Evolutionary conservation across 2,888 invertebrate genomes (phyloP).

Genomic region (Urechis unicinctus): DNA sequence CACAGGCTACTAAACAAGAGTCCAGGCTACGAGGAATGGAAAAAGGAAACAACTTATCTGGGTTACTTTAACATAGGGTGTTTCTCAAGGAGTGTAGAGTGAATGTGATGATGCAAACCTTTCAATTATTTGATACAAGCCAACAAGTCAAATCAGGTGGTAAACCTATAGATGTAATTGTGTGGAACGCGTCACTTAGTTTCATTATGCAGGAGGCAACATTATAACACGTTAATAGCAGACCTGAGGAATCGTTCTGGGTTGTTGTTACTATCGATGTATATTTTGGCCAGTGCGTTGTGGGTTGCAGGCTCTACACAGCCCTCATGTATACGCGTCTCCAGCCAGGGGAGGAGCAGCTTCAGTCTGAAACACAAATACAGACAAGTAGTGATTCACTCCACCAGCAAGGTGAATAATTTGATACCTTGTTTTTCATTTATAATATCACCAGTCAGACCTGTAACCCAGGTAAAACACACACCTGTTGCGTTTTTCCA

Average conservation of each 20-base stretch:
- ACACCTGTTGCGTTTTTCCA: constrained; percentile 55
- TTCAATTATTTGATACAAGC: too few species aligned
- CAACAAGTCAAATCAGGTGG: too few species aligned
- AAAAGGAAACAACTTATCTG: background rate
- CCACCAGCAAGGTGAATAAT: too few species aligned
- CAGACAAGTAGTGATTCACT: background rate
- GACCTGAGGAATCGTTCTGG: constrained; percentile 83
- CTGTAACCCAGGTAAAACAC: background rate
- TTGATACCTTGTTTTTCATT: too few species aligned
- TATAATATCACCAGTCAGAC: too few species aligned
- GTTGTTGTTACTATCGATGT: constrained; percentile 99
- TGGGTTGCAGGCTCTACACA: constrained; percentile 96
- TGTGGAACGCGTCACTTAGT: too few species aligned
- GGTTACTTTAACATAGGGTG: too few species aligned
- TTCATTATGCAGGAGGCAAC: too few species aligned
- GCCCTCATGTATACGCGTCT: constrained; percentile 94
- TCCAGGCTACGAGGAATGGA: background rate
- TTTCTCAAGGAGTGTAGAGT: too few species aligned
- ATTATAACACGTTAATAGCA: background rate
- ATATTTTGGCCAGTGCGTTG: constrained; percentile 98
- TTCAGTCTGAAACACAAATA: constrained; percentile 64
- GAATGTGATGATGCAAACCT: too few species aligned
- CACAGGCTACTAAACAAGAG: background rate
- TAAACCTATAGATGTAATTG: too few species aligned
- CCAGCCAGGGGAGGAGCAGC: constrained; percentile 90